A percentile compares a stretch with the other conserved stretches of the same genome.
phyloP scores from a whole-genome alignment of 2,888 invertebrate species.

The Mesopsocus fuscifrons region DNA sequence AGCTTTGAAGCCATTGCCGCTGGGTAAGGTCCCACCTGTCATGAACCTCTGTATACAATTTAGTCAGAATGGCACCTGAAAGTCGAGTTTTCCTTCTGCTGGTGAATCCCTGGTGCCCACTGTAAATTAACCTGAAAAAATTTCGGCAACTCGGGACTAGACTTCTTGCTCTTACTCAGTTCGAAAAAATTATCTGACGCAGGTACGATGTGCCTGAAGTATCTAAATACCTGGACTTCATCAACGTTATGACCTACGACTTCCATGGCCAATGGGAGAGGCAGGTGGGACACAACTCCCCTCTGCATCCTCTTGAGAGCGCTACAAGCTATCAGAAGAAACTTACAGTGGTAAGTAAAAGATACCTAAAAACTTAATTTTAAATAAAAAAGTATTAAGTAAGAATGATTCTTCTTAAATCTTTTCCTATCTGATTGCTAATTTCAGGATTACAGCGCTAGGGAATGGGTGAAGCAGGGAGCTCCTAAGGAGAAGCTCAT shows the following conservation, averaged over 20 bases:
- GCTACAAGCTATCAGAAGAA: conserved; percentile 85
- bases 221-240: conserved; percentile 81
- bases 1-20: conserved; percentile 87
- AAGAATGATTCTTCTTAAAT: background rate
- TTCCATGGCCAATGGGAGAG: conserved; percentile 92
- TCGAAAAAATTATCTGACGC: no score
- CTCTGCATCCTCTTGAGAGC: conserved; percentile 71
- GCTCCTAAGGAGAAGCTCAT: conserved; percentile 85
- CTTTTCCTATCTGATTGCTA: no score
- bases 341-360: conserved; percentile 57
- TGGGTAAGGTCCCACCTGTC: no score
- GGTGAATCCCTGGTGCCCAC: no score
- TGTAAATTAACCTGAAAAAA: no score
- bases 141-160: no score
- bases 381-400: background rate
- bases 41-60: no score
- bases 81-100: no score
- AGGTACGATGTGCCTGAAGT: conserved; percentile 83
- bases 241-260: conserved; percentile 90
- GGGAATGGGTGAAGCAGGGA: conserved; percentile 85
- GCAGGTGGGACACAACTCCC: conserved; percentile 83
- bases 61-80: no score
- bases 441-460: conserved; percentile 65
- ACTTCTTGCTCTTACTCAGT: no score
- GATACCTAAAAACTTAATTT: no score